A percentile compares a stretch with the other conserved stretches of the same genome.
phyloP scores from a whole-genome alignment of 2,113 vertebrate genomes.

The Aegypius monachus region DNA sequence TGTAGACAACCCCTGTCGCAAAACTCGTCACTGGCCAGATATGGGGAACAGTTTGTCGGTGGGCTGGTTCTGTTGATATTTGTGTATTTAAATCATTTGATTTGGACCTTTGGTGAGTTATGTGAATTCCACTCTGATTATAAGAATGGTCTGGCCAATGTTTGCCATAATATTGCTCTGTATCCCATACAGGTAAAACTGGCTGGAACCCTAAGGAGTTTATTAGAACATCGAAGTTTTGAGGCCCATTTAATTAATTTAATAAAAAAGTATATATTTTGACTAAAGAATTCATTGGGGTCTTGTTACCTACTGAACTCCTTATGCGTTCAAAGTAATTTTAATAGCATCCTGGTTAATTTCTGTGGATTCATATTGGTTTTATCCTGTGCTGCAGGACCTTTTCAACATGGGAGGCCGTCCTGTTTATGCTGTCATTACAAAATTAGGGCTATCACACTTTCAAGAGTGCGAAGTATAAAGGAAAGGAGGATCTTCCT shows the following conservation, averaged over 20 bases:
- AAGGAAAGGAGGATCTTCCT: background rate
- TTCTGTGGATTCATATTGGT: background rate
- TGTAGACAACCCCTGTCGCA: background rate
- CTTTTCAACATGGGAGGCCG: background rate
- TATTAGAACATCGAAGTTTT: background rate
- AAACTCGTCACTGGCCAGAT: background rate
- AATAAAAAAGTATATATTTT: background rate
- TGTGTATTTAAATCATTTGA: background rate
- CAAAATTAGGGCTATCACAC: background rate
- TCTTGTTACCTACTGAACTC: background rate
- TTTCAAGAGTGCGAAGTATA: background rate
- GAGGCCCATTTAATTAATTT: background rate
- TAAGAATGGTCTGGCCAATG: background rate
- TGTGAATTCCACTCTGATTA: rapidly evolving
- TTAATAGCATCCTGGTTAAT: background rate
- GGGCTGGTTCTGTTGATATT: background rate
- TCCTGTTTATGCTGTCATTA: background rate
- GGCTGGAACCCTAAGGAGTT: background rate
- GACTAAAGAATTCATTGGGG: background rate
- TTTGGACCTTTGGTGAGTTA: background rate
- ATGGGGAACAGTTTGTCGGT: background rate
- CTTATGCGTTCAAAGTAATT: background rate
- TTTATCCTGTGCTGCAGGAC: background rate
- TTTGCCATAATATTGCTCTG: background rate
- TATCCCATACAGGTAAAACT: background rate